Percentiles rank a stretch among this genome's conserved stretches.
phyloP scores from a whole-genome alignment of 2,113 vertebrate species.

The Urocolius indicus region DNA sequence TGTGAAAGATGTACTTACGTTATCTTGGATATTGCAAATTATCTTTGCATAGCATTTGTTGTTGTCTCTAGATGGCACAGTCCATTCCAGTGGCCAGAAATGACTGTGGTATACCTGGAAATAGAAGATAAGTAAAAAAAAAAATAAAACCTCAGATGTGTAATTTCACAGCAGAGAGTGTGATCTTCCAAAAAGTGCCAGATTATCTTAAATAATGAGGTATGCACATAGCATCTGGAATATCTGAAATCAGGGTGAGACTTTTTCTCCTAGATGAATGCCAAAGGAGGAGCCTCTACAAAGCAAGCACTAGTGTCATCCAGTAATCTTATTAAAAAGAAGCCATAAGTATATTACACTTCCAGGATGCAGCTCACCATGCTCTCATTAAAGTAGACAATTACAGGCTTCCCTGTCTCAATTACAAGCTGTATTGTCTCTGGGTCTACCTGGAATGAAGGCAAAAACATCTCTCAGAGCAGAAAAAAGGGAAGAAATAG shows the following conservation, averaged over 20 bases:
- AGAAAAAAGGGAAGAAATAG: neutral
- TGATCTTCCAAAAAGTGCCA: neutral
- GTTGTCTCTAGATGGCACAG: conserved; percentile 83
- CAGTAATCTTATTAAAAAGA: neutral
- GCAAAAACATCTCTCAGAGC: neutral
- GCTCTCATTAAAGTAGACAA: neutral
- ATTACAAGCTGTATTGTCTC: neutral
- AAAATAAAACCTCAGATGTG: too few species aligned
- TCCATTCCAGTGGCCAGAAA: conserved; percentile 89
- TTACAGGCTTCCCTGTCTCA: neutral
- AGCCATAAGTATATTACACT: neutral
- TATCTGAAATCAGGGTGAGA: neutral
- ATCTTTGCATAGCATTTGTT: conserved; percentile 88
- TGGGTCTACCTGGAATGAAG: neutral
- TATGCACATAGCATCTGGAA: neutral
- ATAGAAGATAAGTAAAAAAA: neutral
- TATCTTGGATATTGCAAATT: conserved; percentile 82
- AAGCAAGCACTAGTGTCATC: neutral
- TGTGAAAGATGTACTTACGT: conserved; percentile 63
- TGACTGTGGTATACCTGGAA: conserved; percentile 85
- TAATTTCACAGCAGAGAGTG: neutral
- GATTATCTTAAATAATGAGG: neutral
- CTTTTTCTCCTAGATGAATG: neutral
- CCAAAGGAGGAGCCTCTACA: neutral
- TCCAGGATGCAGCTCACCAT: neutral